Percentiles rank a stretch among this genome's conserved stretches.
These are phyloP conservation scores for Holacanthella duospinosa DNA, from an alignment of 2,888 invertebrate species.

Conservation along the genomic window DNA sequence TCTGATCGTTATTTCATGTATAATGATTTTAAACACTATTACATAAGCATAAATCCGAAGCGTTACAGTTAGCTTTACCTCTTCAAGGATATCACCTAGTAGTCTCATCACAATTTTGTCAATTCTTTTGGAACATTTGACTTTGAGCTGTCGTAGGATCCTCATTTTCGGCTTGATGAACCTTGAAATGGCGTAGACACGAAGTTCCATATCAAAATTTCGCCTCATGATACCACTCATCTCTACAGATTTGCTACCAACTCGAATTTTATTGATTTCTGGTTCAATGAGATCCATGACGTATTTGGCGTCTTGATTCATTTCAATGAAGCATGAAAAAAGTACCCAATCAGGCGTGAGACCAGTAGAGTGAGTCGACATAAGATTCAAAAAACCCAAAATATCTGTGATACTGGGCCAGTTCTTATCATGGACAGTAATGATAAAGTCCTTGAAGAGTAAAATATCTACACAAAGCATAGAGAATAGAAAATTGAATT, in stretches of 20 bases:
- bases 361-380: neutral
- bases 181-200: constrained; percentile 7
- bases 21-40: no score
- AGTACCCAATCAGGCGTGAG: constrained; percentile 12
- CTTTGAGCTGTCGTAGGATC: constrained; percentile 6
- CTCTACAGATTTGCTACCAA: neutral
- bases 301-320: constrained; percentile 10
- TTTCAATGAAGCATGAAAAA: constrained; percentile 9
- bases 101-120: constrained; percentile 6
- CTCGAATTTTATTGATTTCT: neutral
- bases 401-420: constrained; percentile 9
- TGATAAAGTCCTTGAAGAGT: constrained; percentile 8
- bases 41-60: no score
- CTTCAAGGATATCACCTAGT: constrained; percentile 3
- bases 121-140: constrained; percentile 9
- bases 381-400: constrained; percentile 6
- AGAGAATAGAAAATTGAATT: no score
- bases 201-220: constrained; percentile 9
- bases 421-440: constrained; percentile 12
- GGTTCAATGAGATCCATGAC: constrained; percentile 7
- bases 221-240: constrained; percentile 5
- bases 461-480: no score
- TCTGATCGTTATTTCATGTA: no score
- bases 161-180: constrained; percentile 11
- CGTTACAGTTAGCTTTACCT: no score